Percentiles rank a stretch among this genome's conserved stretches.
Conservation (phyloP, 2,888 invertebrate species). For the Himalopsyche anomala region DNA sequence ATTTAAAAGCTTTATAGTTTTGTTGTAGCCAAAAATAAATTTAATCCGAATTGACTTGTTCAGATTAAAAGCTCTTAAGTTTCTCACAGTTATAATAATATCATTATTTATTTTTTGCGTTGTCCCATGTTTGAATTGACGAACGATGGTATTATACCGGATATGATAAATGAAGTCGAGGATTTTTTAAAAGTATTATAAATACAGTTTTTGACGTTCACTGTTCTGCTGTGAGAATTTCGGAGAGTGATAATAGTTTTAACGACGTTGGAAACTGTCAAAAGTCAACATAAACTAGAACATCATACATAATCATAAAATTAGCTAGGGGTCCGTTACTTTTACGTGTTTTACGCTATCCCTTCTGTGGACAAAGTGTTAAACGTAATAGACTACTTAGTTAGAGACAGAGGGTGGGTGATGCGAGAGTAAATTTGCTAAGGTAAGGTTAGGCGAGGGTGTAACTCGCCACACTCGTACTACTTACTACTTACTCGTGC, state of each 20-base stretch:
- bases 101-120: no score
- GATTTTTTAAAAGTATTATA: no score
- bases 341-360: slow-evolving; percentile 20
- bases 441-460: slow-evolving; percentile 14
- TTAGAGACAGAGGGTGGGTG: not conserved
- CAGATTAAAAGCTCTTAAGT: no score
- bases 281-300: slow-evolving; percentile 5
- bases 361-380: slow-evolving; percentile 27
- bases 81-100: no score
- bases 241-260: not conserved
- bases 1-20: no score
- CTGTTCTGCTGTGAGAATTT: no score
- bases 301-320: slow-evolving; percentile 29
- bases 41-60: no score
- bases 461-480: not conserved
- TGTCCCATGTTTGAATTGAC: no score
- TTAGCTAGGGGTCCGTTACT: slow-evolving; percentile 17
- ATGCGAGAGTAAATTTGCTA: slow-evolving; percentile 19
- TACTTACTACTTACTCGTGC: slow-evolving; percentile 2
- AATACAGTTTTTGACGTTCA: no score
- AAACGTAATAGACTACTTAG: slow-evolving; percentile 34
- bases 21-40: no score
- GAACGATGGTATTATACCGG: no score
- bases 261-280: not conserved
- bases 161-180: no score